These are phyloP conservation scores for Dipus sagitta DNA, from an alignment of 2,797 vertebrate genomes.

Conservation along the genomic window DNA sequence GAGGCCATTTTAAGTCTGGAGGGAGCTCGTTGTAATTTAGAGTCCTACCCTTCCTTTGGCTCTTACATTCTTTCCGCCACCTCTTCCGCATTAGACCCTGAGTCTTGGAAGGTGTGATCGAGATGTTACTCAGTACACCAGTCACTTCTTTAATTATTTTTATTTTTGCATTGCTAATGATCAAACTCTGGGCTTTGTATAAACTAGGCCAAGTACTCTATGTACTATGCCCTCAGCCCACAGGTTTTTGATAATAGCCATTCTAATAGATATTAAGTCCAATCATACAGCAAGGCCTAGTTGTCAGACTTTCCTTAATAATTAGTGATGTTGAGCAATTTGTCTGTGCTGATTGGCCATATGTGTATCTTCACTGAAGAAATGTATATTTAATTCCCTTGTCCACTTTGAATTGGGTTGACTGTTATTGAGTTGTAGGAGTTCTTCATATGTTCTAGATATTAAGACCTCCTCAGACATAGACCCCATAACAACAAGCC, in stretches of 20 bases:
- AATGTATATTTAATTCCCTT: slow-evolving; percentile 20
- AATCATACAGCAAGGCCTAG: not conserved
- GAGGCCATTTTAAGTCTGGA: too few species aligned
- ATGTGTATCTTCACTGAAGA: not conserved
- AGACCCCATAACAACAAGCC: not conserved
- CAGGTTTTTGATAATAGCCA: not conserved
- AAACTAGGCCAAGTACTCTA: not conserved
- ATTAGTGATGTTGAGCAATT: not conserved
- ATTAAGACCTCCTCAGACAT: not conserved
- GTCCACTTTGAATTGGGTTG: not conserved
- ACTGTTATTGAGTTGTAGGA: not conserved
- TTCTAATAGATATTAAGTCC: not conserved
- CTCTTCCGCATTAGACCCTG: too few species aligned
- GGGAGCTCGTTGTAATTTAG: too few species aligned
- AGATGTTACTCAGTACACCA: too few species aligned
- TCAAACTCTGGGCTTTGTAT: not conserved
- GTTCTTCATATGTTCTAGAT: not conserved
- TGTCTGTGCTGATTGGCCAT: not conserved
- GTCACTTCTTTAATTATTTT: not conserved
- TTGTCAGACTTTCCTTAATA: not conserved
- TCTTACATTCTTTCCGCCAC: too few species aligned
- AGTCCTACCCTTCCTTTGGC: too few species aligned
- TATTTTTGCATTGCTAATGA: not conserved
- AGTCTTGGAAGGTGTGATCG: too few species aligned
- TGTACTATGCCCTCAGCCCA: not conserved